Evolutionary conservation across 1,140 invertebrate species (phyloP).

Genomic region (Aplysia californica): DNA sequence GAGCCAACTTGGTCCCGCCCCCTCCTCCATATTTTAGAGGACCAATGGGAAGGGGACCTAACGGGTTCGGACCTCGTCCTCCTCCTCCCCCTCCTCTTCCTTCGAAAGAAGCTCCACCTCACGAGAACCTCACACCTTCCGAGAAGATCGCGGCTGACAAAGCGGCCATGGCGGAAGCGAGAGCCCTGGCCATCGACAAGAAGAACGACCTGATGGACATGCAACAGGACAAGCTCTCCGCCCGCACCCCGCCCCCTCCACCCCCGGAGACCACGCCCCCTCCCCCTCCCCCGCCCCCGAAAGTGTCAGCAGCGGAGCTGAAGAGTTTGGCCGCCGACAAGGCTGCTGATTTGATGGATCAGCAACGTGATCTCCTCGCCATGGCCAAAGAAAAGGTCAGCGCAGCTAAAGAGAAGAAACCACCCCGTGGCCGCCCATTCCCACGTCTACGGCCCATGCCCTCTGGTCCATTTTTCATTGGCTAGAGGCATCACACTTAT

Average conservation of each 20-base stretch:
- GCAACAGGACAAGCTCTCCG: constrained; percentile 9
- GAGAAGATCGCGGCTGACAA: background rate
- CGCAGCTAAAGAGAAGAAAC: background rate
- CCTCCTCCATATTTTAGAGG: background rate
- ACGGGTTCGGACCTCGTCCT: background rate
- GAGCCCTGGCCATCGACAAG: background rate
- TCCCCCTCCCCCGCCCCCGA: background rate
- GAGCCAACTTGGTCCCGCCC: background rate
- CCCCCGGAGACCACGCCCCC: background rate
- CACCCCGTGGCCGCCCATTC: no score
- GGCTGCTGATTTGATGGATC: constrained; percentile 10
- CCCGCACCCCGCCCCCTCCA: background rate
- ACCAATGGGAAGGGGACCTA: no score
- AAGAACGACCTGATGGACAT: constrained; percentile 14
- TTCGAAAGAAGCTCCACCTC: background rate
- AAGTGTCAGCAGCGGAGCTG: background rate
- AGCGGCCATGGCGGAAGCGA: constrained; percentile 1
- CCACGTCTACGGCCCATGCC: no score
- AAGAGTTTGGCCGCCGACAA: constrained; percentile 1
- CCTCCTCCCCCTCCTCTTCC: background rate
- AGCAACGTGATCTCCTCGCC: background rate
- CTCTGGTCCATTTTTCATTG: no score
- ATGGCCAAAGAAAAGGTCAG: background rate
- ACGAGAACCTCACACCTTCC: background rate
- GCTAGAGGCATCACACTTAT: no score